Conservation (phyloP, 1,140 invertebrate species). For the Drosophila athabasca region DNA sequence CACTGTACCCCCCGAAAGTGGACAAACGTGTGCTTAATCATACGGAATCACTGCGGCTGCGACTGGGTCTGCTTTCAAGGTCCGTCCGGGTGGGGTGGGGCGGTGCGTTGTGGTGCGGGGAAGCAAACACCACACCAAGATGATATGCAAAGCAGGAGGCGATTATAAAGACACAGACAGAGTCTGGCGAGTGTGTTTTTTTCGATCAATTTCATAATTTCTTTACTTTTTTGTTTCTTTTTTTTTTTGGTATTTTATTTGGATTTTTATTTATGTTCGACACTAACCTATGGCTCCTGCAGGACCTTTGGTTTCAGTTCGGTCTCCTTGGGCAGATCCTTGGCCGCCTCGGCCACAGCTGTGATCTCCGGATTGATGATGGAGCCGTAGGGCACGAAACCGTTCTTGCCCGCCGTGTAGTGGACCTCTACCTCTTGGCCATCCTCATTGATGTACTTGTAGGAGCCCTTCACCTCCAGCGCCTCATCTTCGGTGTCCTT, state of each 20-base stretch:
- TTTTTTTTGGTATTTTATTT: slow-evolving; percentile 8
- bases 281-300: neutral
- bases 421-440: slow-evolving; percentile 68
- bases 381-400: slow-evolving; percentile 67
- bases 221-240: too few relatives aligned
- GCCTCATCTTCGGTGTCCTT: slow-evolving; percentile 56
- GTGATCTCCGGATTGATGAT: slow-evolving; percentile 71
- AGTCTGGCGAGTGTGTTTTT: too few relatives aligned
- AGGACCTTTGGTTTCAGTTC: slow-evolving; percentile 3
- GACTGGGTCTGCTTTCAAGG: slow-evolving; percentile 29
- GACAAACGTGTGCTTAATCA: slow-evolving; percentile 48
- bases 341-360: slow-evolving; percentile 64
- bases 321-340: slow-evolving; percentile 63
- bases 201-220: neutral
- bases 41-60: slow-evolving; percentile 18
- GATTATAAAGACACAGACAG: too few relatives aligned
- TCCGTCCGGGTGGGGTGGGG: slow-evolving; percentile 13
- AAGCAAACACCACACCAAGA: too few relatives aligned
- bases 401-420: slow-evolving; percentile 77
- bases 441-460: slow-evolving; percentile 63
- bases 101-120: too few relatives aligned
- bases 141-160: slow-evolving; percentile 9
- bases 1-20: slow-evolving; percentile 43
- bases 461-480: slow-evolving; percentile 68
- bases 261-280: too few relatives aligned